Evolutionary conservation across 2,888 invertebrate species (phyloP).

Genomic region (Macrosiphum euphorbiae): DNA sequence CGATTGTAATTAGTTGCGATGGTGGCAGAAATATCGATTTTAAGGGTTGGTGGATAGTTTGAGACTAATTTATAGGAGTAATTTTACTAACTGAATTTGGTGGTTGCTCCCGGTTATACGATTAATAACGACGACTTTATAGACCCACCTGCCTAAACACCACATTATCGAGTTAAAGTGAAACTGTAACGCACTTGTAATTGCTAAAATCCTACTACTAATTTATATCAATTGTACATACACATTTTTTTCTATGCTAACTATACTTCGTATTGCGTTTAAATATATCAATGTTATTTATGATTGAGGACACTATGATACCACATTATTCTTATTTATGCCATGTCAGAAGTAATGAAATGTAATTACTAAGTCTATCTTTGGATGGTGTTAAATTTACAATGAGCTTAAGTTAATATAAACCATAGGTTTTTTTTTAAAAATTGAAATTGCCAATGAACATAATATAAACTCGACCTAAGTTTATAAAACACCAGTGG

Average conservation of each 20-base stretch:
- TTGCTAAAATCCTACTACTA: background rate
- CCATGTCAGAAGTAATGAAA: background rate
- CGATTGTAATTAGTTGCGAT: background rate
- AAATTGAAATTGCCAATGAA: background rate
- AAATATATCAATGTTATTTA: background rate
- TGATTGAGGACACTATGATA: too few relatives aligned
- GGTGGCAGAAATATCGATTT: constrained; percentile 19
- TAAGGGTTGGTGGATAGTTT: background rate
- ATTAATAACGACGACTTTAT: background rate
- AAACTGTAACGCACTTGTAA: background rate
- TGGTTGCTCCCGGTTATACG: background rate
- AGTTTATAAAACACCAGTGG: background rate
- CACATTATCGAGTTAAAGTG: background rate
- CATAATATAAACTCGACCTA: background rate
- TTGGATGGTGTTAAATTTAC: background rate
- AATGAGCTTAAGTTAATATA: background rate
- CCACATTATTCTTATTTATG: background rate
- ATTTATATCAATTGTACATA: background rate
- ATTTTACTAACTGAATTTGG: constrained; percentile 9
- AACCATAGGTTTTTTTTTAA: background rate
- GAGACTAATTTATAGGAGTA: background rate
- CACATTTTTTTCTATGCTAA: background rate
- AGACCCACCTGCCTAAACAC: background rate
- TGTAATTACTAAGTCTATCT: too few relatives aligned
- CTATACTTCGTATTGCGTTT: background rate